Evolutionary conservation across 2,797 vertebrate genomes (phyloP).

Genomic region (Perodicticus potto): DNA sequence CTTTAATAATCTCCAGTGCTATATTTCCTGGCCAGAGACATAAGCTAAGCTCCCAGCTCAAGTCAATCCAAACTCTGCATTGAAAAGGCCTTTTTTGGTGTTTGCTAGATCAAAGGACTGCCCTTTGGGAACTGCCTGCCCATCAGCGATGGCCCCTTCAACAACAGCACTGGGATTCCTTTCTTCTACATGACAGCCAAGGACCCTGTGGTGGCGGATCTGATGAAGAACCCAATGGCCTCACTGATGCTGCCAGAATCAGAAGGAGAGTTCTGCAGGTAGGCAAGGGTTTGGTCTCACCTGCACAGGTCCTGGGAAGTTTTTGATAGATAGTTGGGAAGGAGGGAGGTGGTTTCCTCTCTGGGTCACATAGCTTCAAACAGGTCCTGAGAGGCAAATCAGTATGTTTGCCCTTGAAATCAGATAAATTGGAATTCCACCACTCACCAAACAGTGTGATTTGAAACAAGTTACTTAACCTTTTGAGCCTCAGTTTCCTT

Average conservation of each 20-base stretch:
- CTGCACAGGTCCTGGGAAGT: neutral
- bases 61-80: neutral
- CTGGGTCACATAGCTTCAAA: rapidly evolving
- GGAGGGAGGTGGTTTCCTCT: too few relatives aligned
- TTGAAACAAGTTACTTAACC: neutral
- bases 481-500: neutral
- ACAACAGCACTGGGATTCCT: slow-evolving; percentile 94
- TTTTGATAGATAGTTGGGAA: neutral
- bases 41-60: neutral
- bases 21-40: neutral
- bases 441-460: neutral
- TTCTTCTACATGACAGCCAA: slow-evolving; percentile 93
- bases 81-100: slow-evolving; percentile 34
- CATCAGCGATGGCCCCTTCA: slow-evolving; percentile 92
- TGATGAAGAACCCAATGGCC: slow-evolving; percentile 91
- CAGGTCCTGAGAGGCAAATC: neutral
- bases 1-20: rapidly evolving
- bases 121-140: slow-evolving; percentile 94
- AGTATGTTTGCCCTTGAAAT: neutral
- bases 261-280: slow-evolving; percentile 95
- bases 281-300: neutral
- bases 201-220: slow-evolving; percentile 91
- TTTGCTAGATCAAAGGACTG: slow-evolving; percentile 92
- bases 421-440: neutral
- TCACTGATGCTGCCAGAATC: slow-evolving; percentile 93